These are phyloP conservation scores for Leptopilina drosophilae DNA, from an alignment of 2,888 invertebrate species.

Conservation along the genomic window DNA sequence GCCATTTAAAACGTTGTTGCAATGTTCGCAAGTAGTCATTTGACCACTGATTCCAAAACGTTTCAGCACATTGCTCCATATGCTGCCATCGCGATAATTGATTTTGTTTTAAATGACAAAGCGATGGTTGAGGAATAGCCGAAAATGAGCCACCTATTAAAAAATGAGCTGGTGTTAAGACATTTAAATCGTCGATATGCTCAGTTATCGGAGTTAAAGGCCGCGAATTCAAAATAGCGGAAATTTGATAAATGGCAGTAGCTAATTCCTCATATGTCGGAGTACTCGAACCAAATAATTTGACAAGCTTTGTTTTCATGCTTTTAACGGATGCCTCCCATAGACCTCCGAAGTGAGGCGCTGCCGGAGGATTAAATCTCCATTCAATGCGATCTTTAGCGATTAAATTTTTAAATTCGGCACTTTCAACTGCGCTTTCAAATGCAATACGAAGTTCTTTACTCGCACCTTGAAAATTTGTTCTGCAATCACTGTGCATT, in stretches of 20 bases:
- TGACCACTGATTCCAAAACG: not conserved
- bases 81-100: not conserved
- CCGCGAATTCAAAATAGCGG: too few species aligned
- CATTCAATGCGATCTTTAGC: not conserved
- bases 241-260: too few species aligned
- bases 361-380: slow-evolving; percentile 1
- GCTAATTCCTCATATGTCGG: too few species aligned
- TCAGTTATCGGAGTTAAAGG: too few species aligned
- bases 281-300: too few species aligned
- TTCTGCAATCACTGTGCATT: too few species aligned
- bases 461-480: too few species aligned
- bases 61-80: not conserved
- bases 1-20: not conserved
- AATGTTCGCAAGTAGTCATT: not conserved
- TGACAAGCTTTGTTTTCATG: not conserved
- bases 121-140: too few species aligned
- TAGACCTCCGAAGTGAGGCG: not conserved
- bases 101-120: slow-evolving; percentile 4
- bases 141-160: too few species aligned
- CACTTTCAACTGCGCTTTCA: not conserved
- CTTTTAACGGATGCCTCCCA: not conserved
- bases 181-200: too few species aligned
- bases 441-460: not conserved
- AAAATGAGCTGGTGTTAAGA: too few species aligned
- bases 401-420: not conserved